Evolutionary conservation across 2,888 invertebrate genomes (phyloP).

Genomic region (Dione vanillae): DNA sequence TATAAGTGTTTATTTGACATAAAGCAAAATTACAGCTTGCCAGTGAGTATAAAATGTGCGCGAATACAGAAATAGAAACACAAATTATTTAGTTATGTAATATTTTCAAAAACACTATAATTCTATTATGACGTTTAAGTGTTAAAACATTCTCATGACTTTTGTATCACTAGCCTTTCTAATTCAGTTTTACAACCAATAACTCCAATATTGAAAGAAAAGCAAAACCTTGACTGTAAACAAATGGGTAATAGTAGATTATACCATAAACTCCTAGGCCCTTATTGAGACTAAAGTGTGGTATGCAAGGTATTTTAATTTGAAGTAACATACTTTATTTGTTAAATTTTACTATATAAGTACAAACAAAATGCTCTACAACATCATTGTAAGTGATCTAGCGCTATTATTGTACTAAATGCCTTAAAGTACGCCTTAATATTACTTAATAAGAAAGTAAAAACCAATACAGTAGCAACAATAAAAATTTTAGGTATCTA

Average conservation of each 20-base stretch:
- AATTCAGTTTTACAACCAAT: not conserved
- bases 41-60: not conserved
- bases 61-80: constrained; percentile 1
- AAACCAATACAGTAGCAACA: constrained; percentile 56
- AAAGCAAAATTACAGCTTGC: not conserved
- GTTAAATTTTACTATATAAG: not conserved
- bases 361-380: constrained; percentile 4
- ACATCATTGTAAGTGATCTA: constrained; percentile 19
- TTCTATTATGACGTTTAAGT: not conserved
- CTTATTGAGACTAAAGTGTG: constrained; percentile 13
- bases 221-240: not conserved
- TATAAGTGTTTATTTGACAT: not conserved
- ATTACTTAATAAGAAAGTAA: constrained; percentile 45
- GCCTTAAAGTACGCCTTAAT: constrained; percentile 51
- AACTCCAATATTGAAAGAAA: not conserved
- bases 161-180: constrained; percentile 35
- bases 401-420: constrained; percentile 66
- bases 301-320: not conserved
- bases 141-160: constrained; percentile 5
- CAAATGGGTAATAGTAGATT: not conserved
- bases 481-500: constrained; percentile 40
- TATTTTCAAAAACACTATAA: not conserved
- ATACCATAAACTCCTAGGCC: constrained; percentile 19
- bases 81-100: not conserved
- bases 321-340: constrained; percentile 11